Base-by-base conservation (phyloP, 2,113 vertebrate species). In the Cyprinodon variegatus region DNA sequence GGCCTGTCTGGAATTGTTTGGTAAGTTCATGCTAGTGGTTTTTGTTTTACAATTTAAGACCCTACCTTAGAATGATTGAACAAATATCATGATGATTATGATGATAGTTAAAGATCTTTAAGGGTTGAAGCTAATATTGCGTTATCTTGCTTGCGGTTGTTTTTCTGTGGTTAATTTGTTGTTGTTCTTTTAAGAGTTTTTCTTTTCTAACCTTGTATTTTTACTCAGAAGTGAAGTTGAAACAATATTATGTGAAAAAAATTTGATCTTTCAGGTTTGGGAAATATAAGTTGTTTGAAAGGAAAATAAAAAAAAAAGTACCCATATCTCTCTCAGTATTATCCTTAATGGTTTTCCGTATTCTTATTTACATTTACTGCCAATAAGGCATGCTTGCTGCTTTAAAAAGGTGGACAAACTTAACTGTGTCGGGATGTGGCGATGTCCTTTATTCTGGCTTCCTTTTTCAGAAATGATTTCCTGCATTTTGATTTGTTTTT, bases 1-100 rank as follows among this genome's bases (percentile, higher is more conserved):
- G 83, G 94, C 95, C 84, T 98, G 97, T 79, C 92, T 99, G 89
- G 95, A 97, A 61, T 95, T 93, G 75, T 98, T 99, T 39, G 97
- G 97, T 99, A 92, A 97, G 94, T 90, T 70, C 53, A 22, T 1
- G 46, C 41, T 46, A 15, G 5, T 20, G 17, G 7, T n/a, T 57
- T 9, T 2, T 57, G 7, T 57, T 57, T 14, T 20, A 53, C 1
- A 53, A 2, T 57, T 57, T 20, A 20, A 57, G 7, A 57, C n/a
- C 20, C 50, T 0, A 3, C 50, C 50, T 57, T 20, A 57, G n/a
- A 7, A 2, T 20, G 20, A 53, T 8, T 8, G 50, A 57, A 2
- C 17, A n/a, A 20, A 57, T 57, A 57, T n/a, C 17, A 20, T 48
- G 15, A 3, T 48, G 46, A 29, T 29, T 29, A 29, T 29, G 29